These are phyloP conservation scores for Habropoda laboriosa DNA, from an alignment of 1,140 invertebrate species.

Conservation along the genomic window DNA sequence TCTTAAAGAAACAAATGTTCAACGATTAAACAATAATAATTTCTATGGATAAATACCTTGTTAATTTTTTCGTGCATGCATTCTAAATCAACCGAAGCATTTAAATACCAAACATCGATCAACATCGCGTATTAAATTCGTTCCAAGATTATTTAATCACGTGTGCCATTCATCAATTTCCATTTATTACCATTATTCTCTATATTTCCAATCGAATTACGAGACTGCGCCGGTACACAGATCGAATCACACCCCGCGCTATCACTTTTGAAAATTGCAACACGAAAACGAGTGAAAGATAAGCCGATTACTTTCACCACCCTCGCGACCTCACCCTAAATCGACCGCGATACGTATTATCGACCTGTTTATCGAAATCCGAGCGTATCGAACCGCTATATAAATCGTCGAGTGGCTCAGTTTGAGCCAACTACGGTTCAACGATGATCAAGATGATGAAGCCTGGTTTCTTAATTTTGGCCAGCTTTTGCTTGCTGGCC, in stretches of 20 bases:
- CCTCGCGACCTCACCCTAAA: slow-evolving; percentile 16
- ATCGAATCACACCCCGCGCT: neutral
- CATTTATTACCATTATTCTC: no score
- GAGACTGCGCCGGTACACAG: neutral
- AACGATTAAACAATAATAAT: no score
- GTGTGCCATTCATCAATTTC: no score
- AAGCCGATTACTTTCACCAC: neutral
- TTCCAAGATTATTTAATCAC: no score
- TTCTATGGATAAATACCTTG: no score
- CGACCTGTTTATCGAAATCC: neutral
- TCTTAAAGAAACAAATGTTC: no score
- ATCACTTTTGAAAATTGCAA: neutral
- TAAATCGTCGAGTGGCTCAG: slow-evolving; percentile 8
- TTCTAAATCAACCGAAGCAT: no score
- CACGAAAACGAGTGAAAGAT: neutral
- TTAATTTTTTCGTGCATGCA: no score
- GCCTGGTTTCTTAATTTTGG: slow-evolving; percentile 50
- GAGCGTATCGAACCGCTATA: slow-evolving; percentile 25
- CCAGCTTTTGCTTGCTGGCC: slow-evolving; percentile 47
- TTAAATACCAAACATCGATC: no score
- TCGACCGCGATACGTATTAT: slow-evolving; percentile 24
- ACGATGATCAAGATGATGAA: slow-evolving; percentile 47
- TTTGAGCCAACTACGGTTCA: neutral
- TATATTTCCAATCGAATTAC: neutral
- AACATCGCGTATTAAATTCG: no score